Evolutionary conservation across 37 sponge, comb jelly and placozoan genomes (phyloP).

Genomic region (Crambe crambe): DNA sequence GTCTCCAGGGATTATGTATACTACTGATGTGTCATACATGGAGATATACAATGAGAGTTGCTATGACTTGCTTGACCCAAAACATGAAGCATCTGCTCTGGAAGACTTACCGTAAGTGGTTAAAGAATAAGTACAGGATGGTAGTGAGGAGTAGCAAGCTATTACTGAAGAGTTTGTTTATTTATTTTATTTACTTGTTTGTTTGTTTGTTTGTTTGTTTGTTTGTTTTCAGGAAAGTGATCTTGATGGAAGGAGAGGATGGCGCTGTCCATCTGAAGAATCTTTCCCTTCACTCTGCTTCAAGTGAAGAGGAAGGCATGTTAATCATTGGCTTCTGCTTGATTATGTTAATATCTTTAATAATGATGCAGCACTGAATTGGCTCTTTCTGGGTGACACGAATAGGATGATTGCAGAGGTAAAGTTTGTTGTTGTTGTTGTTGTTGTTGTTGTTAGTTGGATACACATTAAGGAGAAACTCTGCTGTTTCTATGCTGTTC

Average conservation of each 20-base stretch:
- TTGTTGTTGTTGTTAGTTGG: too few relatives aligned
- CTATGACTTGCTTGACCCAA: slow-evolving; percentile 93
- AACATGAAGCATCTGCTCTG: slow-evolving; percentile 85
- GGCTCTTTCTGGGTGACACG: slow-evolving; percentile 98
- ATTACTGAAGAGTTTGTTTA: background rate
- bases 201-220: too few relatives aligned
- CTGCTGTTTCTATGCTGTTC: too few relatives aligned
- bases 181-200: background rate
- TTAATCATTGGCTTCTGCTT: background rate
- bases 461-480: too few relatives aligned
- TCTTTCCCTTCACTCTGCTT: slow-evolving; percentile 88
- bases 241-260: slow-evolving; percentile 78
- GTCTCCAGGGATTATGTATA: slow-evolving; percentile 71
- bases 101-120: slow-evolving; percentile 87
- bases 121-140: too few relatives aligned
- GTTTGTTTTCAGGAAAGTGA: slow-evolving; percentile 76
- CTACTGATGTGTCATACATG: slow-evolving; percentile 94
- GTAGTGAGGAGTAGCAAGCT: too few relatives aligned
- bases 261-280: slow-evolving; percentile 85
- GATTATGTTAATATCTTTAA: background rate
- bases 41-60: slow-evolving; percentile 98
- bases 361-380: slow-evolving; percentile 98
- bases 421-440: background rate
- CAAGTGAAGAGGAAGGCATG: slow-evolving; percentile 94
- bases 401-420: slow-evolving; percentile 99